Evolutionary conservation across 2,797 vertebrate genomes (phyloP).

Genomic region (Arremon aurantiirostris): DNA sequence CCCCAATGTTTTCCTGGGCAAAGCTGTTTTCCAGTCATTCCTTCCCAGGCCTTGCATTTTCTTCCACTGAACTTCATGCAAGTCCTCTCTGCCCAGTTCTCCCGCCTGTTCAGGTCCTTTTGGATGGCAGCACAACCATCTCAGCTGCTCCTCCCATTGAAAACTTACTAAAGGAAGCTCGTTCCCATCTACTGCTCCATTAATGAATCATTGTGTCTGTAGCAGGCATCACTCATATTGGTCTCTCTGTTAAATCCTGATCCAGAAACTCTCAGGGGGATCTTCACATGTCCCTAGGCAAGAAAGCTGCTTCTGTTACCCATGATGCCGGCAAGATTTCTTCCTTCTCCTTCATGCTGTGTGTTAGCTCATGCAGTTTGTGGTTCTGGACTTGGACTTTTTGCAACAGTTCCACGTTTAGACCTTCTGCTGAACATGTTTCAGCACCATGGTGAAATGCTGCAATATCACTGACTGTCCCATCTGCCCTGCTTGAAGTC

Average conservation of each 20-base stretch:
- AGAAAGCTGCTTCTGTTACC: neutral
- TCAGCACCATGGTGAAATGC: neutral
- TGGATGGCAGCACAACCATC: neutral
- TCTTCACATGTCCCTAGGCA: neutral
- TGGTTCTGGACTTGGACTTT: neutral
- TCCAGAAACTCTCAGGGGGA: neutral
- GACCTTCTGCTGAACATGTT: neutral
- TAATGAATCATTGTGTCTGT: neutral
- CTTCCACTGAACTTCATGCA: neutral
- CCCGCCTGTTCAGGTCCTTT: neutral
- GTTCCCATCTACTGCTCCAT: rapidly evolving
- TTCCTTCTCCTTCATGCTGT: neutral
- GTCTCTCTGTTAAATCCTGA: neutral
- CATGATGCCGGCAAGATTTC: neutral
- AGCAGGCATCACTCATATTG: neutral
- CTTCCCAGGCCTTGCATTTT: neutral
- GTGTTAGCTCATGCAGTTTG: neutral
- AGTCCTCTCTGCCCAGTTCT: too few relatives aligned
- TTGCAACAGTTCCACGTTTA: neutral
- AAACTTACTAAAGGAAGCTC: neutral
- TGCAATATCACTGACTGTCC: neutral
- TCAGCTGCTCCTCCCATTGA: neutral
- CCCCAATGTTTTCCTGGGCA: neutral
- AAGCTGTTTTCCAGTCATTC: neutral
- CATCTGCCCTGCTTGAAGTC: neutral